Evolutionary conservation across 2,797 vertebrate species (phyloP), one percentile per base, ranked within the genome.

Genomic region (Prunella strophiata): DNA sequence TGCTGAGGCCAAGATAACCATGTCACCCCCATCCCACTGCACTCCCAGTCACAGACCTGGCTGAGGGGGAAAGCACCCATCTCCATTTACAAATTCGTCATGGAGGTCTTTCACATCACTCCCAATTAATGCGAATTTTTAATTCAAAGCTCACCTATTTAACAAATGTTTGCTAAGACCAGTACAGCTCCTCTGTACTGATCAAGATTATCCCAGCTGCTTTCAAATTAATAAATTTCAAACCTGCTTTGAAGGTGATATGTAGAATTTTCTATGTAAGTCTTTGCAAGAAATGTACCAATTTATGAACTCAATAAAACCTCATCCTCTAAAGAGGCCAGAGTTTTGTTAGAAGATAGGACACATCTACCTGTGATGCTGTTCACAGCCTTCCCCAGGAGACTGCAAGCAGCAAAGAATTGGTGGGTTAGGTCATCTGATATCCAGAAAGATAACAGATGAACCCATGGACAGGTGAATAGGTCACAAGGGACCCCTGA

Each of bases 1-100:
- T 78, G 93, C 95, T 90, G 91, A 81, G 88, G 91, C 79, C 88
- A 62, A 55, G 70, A 68, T 45, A 93, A 88, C 88, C 94, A 66
- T 45, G 85, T 9, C 89, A 94, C 52, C 84, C 66, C 11, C 88
- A 68, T 10, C 66, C 88, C 79, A 42, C n/a, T 16, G 15, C 59
- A 36, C 67, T 45, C 43, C 74, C 84, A 30, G 9, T 1, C 5
- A 0, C 1, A 9, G 42, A 20, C 65, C 50, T 14, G 47, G n/a
- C 13, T 8, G 0, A 12, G 13, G 34, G 58, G 30, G 18, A 4
- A 71, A 73, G 42, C 55, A 58, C 63, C 40, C 38, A 40, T 29
- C 73, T 65, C 65, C 58, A 36, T 40, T 61, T n/a, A 68, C 30
- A 29, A 19, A 79, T 71, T 32, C 29, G 14, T 59, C 63, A 36